Percentiles rank a stretch among this genome's conserved stretches.
These are phyloP conservation scores for Semotilus atromaculatus DNA, from an alignment of 2,797 vertebrate species.

Conservation along the genomic window DNA sequence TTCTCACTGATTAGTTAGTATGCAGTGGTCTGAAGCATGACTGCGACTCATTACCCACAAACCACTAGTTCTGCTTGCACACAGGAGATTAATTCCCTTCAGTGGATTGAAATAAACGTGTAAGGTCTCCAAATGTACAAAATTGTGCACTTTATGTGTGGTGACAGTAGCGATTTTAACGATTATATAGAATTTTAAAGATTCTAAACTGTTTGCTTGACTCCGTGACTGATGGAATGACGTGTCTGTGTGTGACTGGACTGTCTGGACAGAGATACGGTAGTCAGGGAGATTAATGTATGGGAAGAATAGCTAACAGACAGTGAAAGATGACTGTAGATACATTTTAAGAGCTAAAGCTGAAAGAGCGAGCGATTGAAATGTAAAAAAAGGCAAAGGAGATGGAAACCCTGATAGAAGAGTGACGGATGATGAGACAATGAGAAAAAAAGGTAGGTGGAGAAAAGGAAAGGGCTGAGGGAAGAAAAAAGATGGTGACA, in stretches of 20 bases:
- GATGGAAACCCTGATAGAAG: slow-evolving; percentile 41
- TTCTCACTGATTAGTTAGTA: slow-evolving; percentile 40
- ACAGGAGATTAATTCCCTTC: slow-evolving; percentile 29
- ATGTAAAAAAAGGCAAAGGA: slow-evolving; percentile 39
- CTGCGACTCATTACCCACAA: slow-evolving; percentile 50
- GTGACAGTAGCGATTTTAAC: slow-evolving; percentile 6
- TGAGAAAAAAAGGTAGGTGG: slow-evolving; percentile 24
- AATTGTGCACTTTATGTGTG: slow-evolving; percentile 18
- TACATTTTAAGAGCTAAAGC: slow-evolving; percentile 56
- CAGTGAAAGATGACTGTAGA: slow-evolving; percentile 43
- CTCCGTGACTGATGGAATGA: slow-evolving; percentile 53
- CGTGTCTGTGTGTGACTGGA: slow-evolving; percentile 33
- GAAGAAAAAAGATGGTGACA: slow-evolving; percentile 21
- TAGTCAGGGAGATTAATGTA: slow-evolving; percentile 57
- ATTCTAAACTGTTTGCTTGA: slow-evolving; percentile 8
- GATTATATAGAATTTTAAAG: too few relatives aligned
- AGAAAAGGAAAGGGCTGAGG: slow-evolving; percentile 9
- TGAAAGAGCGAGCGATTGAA: slow-evolving; percentile 47
- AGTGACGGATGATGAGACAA: slow-evolving; percentile 43
- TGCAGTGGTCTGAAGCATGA: slow-evolving; percentile 40
- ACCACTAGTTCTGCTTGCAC: slow-evolving; percentile 41
- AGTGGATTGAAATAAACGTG: slow-evolving; percentile 9
- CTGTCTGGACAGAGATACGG: slow-evolving; percentile 51
- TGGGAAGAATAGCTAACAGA: slow-evolving; percentile 44
- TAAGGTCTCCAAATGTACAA: slow-evolving; percentile 19